Percentiles rank a stretch among this genome's conserved stretches.
Evolutionary conservation across 1,140 invertebrate genomes (phyloP).

Genomic region (Achroia grisella): DNA sequence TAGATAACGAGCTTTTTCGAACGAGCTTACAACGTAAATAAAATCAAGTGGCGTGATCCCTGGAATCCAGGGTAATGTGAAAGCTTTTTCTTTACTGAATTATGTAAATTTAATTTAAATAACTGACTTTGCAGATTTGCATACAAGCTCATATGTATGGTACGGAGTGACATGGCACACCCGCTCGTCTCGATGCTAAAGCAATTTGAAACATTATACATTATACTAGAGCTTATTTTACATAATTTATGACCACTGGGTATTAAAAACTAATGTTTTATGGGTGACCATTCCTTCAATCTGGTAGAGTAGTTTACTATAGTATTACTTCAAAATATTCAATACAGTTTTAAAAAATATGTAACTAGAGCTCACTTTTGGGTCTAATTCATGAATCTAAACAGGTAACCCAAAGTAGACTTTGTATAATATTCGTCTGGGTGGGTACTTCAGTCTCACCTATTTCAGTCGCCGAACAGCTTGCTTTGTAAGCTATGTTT

Average conservation of each 20-base stretch:
- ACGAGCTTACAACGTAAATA: neutral
- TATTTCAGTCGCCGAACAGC: no score
- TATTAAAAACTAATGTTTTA: neutral
- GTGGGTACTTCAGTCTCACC: no score
- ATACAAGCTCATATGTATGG: constrained; percentile 5
- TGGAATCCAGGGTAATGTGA: constrained; percentile 22
- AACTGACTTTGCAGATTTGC: constrained; percentile 27
- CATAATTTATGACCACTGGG: no score
- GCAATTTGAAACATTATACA: neutral
- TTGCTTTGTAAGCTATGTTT: no score
- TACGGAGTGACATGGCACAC: neutral
- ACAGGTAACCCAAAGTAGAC: no score
- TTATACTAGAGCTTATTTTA: no score
- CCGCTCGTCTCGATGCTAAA: constrained; percentile 7
- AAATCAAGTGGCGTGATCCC: constrained; percentile 6
- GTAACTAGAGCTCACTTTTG: neutral
- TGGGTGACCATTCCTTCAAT: no score
- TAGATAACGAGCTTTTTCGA: no score
- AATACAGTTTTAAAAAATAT: neutral
- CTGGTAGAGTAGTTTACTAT: no score
- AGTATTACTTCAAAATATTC: neutral
- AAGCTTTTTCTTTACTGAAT: constrained; percentile 34
- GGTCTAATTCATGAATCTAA: no score
- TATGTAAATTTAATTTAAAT: constrained; percentile 45
- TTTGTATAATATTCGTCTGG: no score